Evolutionary conservation across 2,113 vertebrate genomes (phyloP).

Genomic region (Trematocara stigmaticum): DNA sequence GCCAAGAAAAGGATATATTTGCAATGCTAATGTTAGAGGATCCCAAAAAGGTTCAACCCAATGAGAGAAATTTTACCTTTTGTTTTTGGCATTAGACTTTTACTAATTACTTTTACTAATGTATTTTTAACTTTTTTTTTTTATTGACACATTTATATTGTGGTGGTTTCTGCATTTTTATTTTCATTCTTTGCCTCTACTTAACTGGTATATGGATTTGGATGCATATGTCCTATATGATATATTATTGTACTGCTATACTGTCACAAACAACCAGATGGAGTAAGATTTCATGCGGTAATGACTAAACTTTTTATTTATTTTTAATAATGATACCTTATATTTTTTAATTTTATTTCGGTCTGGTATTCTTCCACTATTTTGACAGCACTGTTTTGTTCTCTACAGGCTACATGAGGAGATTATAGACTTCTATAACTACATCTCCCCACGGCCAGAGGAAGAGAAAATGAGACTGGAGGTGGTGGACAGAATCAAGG

Average conservation of each 20-base stretch:
- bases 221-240: not conserved
- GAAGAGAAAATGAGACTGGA: constrained; percentile 95
- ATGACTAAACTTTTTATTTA: not conserved
- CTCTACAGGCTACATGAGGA: constrained; percentile 88
- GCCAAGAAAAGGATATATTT: not conserved
- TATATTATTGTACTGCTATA: not conserved
- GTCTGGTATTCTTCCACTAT: not conserved
- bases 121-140: not conserved
- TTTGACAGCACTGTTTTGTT: not conserved
- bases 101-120: not conserved
- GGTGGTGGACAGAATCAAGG: constrained; percentile 93
- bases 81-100: not conserved
- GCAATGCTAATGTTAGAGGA: not conserved
- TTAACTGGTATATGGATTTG: not conserved
- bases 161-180: not conserved
- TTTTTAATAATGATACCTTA: not conserved
- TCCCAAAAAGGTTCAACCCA: not conserved
- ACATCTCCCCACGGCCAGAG: constrained; percentile 92
- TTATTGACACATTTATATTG: not conserved
- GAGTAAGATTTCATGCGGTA: not conserved
- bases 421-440: constrained; percentile 93
- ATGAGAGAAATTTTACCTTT: not conserved
- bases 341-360: not conserved
- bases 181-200: not conserved
- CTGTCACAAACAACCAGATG: not conserved